phyloP scores from a whole-genome alignment of 1,140 invertebrate genomes.

The Globodera rostochiensis region DNA sequence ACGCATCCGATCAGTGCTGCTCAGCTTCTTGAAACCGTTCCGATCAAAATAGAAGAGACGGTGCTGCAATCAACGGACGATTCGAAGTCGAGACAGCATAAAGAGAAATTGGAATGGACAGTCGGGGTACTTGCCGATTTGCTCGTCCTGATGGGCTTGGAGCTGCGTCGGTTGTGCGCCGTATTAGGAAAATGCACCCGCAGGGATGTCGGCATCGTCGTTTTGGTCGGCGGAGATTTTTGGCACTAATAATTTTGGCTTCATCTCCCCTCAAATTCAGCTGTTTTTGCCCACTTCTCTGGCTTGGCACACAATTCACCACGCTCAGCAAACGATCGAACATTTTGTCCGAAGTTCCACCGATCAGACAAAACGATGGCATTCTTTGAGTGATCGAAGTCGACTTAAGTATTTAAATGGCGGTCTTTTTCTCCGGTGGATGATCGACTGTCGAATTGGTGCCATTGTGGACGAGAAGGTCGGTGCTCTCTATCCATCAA shows the following conservation, averaged over 20 bases:
- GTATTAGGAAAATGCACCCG: slow-evolving; percentile 6
- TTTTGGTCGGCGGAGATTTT: background rate
- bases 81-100: no score
- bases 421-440: background rate
- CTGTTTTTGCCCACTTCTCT: slow-evolving; percentile 10
- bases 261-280: background rate
- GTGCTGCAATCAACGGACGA: no score
- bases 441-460: background rate
- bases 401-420: background rate
- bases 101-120: background rate
- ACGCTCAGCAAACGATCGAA: background rate
- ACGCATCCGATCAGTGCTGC: background rate
- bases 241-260: no score
- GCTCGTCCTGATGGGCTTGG: background rate
- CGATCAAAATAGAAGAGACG: no score
- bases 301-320: background rate
- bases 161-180: background rate
- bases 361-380: background rate
- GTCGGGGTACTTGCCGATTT: background rate
- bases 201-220: background rate
- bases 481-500: no score
- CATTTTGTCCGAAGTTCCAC: background rate
- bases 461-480: slow-evolving; percentile 13
- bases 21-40: no score
- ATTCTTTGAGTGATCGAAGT: background rate